Evolutionary conservation across 1,140 invertebrate species (phyloP), one percentile per base, ranked within the genome.

Genomic region (Heliothis virescens): DNA sequence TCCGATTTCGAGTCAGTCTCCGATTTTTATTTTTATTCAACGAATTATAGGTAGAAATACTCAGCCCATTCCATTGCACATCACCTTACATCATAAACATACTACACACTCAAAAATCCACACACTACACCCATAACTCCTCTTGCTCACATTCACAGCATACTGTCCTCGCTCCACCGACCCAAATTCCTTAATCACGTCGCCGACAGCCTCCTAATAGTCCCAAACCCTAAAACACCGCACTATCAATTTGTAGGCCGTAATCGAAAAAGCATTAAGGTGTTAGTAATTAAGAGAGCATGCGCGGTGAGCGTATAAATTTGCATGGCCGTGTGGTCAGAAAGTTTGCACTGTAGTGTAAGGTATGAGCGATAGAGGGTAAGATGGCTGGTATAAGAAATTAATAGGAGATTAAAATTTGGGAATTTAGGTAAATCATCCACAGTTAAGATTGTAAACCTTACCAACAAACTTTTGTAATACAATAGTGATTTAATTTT

Each of bases 231-330:
- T 26, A 52, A 76, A 63, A 50, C 47, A 41, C 48, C 60, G 41
- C 12, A 21, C 18, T 62, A 15, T 52, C 67, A 52, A 71, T 71
- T 71, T 16, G 47, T 53, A 15, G 50, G 62, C 72, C 81, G 82
- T 80, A 85, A 89, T 88, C 85, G 86, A 81, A 88, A 89, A 87
- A 83, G 83, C 88, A 88, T 88, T 89, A 89, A 41, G 81, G 79
- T 80, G 76, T 65, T 12, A 41, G 74, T 76, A 65, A 76, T 76
- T 76, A 76, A 76, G 74, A 76, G 73, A 76, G 74, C 74, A 76
- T 65, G 60, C 48, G 48, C 60, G 60, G 48, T 52, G 15, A 69
- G 65, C 60, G 78, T 79, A 85, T 86, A 86, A 87, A 87, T 87
- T 87, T 87, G 85, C 86, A 84, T 87, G 74, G 73, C 80, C 79